Percentiles rank a stretch among this genome's conserved stretches.
Conservation (phyloP, 2,888 invertebrate species). For the Didymodactylos carnosus region DNA sequence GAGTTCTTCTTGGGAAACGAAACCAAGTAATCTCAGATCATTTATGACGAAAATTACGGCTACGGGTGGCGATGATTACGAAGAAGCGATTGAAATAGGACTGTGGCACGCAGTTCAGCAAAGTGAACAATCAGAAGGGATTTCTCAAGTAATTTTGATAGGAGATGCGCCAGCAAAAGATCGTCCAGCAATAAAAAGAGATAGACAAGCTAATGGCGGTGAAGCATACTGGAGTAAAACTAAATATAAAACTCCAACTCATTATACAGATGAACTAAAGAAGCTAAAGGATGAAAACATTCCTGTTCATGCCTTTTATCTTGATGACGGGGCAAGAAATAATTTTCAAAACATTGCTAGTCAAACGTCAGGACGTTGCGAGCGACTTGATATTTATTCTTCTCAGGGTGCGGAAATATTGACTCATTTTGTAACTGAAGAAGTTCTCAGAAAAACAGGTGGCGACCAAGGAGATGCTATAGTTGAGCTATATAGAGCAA, state of each 20-base stretch:
- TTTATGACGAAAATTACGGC: no score
- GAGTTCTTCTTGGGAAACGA: neutral
- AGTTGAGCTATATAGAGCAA: neutral
- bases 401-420: neutral
- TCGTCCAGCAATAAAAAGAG: neutral
- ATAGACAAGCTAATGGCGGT: neutral
- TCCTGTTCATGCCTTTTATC: neutral
- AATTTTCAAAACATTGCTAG: neutral
- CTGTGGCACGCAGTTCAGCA: neutral
- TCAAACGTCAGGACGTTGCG: neutral
- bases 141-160: neutral
- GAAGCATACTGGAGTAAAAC: neutral
- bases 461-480: neutral
- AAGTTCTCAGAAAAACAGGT: neutral
- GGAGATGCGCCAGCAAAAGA: neutral
- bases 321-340: neutral
- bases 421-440: neutral
- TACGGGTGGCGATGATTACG: neutral
- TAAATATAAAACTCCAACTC: neutral
- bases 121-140: neutral
- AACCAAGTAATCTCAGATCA: no score
- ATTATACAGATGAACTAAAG: neutral
- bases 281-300: neutral
- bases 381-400: neutral
- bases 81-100: neutral